These are phyloP conservation scores for Drosophila anceps DNA, from an alignment of 2,888 invertebrate species.

Conservation along the genomic window DNA sequence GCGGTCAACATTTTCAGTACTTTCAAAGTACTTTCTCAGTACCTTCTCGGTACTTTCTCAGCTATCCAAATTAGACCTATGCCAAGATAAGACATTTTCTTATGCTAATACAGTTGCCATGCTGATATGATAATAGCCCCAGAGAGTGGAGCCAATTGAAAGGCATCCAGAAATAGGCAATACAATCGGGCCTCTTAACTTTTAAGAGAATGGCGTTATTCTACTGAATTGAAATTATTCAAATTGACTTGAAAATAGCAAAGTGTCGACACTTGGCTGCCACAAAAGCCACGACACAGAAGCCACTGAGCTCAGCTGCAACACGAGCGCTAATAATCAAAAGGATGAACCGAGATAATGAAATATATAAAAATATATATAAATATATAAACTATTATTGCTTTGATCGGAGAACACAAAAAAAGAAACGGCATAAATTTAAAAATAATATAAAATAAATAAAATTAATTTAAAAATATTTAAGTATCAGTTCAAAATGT, in stretches of 20 bases:
- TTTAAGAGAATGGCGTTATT: conserved; percentile 65
- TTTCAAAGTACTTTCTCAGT: not conserved
- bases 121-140: conserved; percentile 4
- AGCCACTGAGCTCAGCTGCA: conserved; percentile 4
- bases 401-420: not conserved
- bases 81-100: conserved; percentile 6
- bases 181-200: conserved; percentile 33
- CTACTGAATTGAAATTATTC: conserved; percentile 73
- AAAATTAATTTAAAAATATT: not conserved
- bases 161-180: conserved; percentile 56
- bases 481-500: no score
- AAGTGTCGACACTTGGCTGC: conserved; percentile 8
- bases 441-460: not conserved
- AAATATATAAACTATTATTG: not conserved
- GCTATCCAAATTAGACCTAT: conserved; percentile 30
- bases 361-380: not conserved
- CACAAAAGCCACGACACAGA: conserved; percentile 19
- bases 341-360: conserved; percentile 7
- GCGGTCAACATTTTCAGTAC: no score
- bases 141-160: conserved; percentile 51
- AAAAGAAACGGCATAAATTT: not conserved
- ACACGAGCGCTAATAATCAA: conserved; percentile 9
- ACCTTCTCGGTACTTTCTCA: not conserved
- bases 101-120: conserved; percentile 30
- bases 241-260: conserved; percentile 59